Percentiles rank a stretch among this genome's conserved stretches.
Evolutionary conservation across 2,888 invertebrate genomes (phyloP).

Genomic region (Sphaerolaimus hirsutus): DNA sequence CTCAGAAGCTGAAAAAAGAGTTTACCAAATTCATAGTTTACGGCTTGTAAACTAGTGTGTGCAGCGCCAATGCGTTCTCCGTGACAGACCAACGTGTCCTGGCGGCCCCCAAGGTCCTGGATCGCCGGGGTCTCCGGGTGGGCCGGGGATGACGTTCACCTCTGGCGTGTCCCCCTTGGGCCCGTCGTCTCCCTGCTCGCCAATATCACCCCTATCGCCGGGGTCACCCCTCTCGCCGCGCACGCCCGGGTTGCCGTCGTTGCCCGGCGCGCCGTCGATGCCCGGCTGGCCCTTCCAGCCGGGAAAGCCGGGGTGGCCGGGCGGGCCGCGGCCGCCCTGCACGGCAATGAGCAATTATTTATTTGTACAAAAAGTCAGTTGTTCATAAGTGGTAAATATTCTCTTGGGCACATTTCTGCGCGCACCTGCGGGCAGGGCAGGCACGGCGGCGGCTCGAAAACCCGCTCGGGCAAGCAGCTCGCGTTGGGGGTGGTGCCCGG

Average conservation of each 20-base stretch:
- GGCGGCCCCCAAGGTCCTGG: conserved; percentile 18
- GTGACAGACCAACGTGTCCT: conserved; percentile 13
- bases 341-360: too few relatives aligned
- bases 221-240: not conserved
- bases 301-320: conserved; percentile 14
- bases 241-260: not conserved
- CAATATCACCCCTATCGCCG: conserved; percentile 9
- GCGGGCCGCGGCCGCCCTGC: conserved; percentile 12
- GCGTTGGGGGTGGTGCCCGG: conserved; percentile 25
- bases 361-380: not conserved
- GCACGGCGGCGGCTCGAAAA: conserved; percentile 25
- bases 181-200: conserved; percentile 9
- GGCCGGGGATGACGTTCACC: conserved; percentile 22
- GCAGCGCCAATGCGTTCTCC: too few relatives aligned
- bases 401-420: too few relatives aligned
- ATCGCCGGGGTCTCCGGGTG: conserved; percentile 22
- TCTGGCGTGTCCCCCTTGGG: conserved; percentile 17
- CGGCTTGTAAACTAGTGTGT: too few relatives aligned
- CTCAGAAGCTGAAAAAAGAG: too few relatives aligned
- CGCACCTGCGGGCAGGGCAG: conserved; percentile 24
- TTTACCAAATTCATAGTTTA: too few relatives aligned
- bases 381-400: not conserved
- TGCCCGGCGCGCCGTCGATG: conserved; percentile 14
- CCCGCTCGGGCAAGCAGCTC: conserved; percentile 22
- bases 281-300: conserved; percentile 21